A percentile compares a stretch with the other conserved stretches of the same genome.
Conservation (phyloP, 2,888 invertebrate genomes). For the Polia nebulosa region DNA sequence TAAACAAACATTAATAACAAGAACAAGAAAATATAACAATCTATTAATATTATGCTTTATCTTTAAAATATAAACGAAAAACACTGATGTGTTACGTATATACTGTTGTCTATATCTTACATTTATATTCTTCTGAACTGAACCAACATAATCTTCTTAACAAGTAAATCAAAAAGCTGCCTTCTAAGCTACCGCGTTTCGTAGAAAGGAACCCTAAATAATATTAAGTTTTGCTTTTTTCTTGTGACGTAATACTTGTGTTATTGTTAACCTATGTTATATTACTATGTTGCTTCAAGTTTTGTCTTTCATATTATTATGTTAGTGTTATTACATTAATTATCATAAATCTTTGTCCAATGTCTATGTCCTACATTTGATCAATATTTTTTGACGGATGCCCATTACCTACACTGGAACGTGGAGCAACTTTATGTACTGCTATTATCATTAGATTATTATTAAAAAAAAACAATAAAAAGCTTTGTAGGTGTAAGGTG, state of each 20-base stretch:
- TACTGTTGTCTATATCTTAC: conserved; percentile 57
- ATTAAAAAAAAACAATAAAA: too few species aligned
- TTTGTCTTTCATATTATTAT: conserved; percentile 64
- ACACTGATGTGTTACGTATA: conserved; percentile 78
- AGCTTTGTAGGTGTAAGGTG: too few species aligned
- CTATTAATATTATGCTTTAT: conserved; percentile 78
- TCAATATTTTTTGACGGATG: too few species aligned
- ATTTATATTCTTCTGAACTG: conserved; percentile 46
- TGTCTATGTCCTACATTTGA: too few species aligned
- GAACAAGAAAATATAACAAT: conserved; percentile 88
- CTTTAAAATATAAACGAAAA: conserved; percentile 71
- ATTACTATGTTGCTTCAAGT: conserved; percentile 54
- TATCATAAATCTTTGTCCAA: too few species aligned
- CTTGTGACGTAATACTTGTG: conserved; percentile 55
- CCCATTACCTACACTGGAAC: too few species aligned
- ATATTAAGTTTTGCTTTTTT: too few species aligned
- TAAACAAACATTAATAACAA: conserved; percentile 88
- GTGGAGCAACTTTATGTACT: too few species aligned
- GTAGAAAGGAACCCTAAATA: conserved; percentile 46
- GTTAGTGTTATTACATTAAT: too few species aligned
- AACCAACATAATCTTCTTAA: conserved; percentile 36
- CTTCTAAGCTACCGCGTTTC: conserved; percentile 56
- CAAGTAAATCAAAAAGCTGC: conserved; percentile 59
- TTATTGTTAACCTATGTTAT: conserved; percentile 47
- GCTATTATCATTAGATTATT: too few species aligned